phyloP scores from a whole-genome alignment of 1,140 invertebrate genomes.

The Caenorhabditis briggsae region DNA sequence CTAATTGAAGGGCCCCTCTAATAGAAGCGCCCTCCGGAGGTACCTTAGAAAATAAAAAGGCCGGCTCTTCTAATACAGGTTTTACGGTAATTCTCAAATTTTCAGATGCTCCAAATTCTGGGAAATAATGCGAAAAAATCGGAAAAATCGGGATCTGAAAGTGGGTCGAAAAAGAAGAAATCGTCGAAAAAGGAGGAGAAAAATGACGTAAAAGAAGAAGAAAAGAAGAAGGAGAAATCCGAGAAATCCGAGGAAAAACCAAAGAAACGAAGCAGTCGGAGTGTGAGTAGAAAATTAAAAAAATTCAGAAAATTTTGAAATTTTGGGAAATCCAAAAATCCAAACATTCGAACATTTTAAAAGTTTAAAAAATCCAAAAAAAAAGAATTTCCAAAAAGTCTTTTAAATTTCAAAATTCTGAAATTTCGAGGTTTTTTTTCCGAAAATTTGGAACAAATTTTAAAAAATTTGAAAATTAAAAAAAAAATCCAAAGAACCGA shows the following conservation, averaged over 20 bases:
- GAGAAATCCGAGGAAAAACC: constrained; percentile 4
- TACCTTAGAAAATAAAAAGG: no score
- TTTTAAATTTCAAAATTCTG: no score
- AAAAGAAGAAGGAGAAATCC: constrained; percentile 26
- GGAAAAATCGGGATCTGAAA: not conserved
- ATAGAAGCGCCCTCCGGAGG: no score
- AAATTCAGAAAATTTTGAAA: not conserved
- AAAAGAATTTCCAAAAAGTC: no score
- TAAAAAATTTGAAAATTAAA: no score
- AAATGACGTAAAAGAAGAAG: constrained; percentile 13
- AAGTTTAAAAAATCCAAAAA: no score
- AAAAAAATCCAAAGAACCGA: no score
- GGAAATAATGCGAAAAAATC: constrained; percentile 41
- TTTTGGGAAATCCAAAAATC: not conserved
- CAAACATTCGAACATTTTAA: no score
- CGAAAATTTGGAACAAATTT: no score
- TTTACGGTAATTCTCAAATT: not conserved
- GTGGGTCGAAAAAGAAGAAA: constrained; percentile 33
- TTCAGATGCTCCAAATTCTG: constrained; percentile 57
- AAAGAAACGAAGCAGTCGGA: constrained; percentile 25
- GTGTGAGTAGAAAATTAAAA: not conserved
- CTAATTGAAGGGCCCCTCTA: no score
- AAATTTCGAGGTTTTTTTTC: no score
- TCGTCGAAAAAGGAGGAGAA: constrained; percentile 35
- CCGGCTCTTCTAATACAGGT: no score